phyloP scores from a whole-genome alignment of 1,140 invertebrate species.

The Pseudomyrmex sp. region DNA sequence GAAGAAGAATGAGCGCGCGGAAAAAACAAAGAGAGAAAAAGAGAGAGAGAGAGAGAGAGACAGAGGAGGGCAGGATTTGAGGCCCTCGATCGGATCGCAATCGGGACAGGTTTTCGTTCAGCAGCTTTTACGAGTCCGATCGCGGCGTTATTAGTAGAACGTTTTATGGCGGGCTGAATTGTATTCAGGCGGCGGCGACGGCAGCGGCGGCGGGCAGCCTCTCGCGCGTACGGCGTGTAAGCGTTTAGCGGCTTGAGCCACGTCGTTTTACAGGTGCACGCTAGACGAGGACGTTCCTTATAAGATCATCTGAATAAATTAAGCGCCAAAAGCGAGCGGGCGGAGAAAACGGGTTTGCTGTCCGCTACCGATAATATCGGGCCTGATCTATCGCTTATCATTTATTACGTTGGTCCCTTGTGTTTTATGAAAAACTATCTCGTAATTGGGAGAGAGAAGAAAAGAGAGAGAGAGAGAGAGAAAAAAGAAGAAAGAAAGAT shows the following conservation, averaged over 20 bases:
- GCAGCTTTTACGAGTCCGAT: conserved; percentile 83
- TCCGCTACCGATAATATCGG: conserved; percentile 60
- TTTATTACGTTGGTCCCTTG: conserved; percentile 56
- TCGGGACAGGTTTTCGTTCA: conserved; percentile 70
- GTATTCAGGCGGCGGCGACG: conserved; percentile 33
- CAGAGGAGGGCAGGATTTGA: conserved; percentile 23
- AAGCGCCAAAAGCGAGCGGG: conserved; percentile 23
- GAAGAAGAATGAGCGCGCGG: conserved; percentile 5
- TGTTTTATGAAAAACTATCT: conserved; percentile 45
- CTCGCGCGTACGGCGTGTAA: conserved; percentile 51
- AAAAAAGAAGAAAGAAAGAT: neutral
- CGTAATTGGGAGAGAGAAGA: conserved; percentile 21
- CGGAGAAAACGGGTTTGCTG: conserved; percentile 58
- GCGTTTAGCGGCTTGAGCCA: conserved; percentile 16
- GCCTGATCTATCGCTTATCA: conserved; percentile 63
- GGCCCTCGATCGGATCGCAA: conserved; percentile 58
- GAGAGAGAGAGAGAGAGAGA: conserved; percentile 29
- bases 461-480: neutral
- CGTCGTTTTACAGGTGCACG: conserved; percentile 69
- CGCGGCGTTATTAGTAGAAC: conserved; percentile 82
- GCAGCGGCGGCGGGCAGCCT: neutral
- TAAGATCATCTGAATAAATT: conserved; percentile 73
- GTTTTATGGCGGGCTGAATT: conserved; percentile 75
- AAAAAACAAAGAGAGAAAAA: neutral
- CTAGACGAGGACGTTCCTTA: conserved; percentile 65